Conservation (phyloP, 2,113 vertebrate species). For the Cavia porcellus region DNA sequence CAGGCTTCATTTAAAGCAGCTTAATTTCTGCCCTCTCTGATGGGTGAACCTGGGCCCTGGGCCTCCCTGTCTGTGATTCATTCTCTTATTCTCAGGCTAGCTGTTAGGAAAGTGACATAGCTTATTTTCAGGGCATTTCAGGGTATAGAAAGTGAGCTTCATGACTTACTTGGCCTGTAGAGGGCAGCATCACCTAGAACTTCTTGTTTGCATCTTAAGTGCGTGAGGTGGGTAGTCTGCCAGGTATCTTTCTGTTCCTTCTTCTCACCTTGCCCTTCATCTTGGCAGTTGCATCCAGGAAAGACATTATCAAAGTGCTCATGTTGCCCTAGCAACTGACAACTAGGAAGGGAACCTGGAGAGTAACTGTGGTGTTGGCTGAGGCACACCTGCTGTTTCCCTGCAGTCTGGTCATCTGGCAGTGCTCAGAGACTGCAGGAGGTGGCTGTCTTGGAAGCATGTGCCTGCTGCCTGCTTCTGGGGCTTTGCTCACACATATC, state of each 20-base stretch:
- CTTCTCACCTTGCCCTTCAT: background rate
- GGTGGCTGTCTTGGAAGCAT: background rate
- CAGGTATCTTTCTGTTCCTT: background rate
- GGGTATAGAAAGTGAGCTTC: background rate
- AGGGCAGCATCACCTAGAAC: conserved; percentile 7
- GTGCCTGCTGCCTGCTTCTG: background rate
- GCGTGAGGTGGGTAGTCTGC: background rate
- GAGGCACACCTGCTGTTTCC: background rate
- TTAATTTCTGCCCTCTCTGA: background rate
- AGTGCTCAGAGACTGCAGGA: background rate
- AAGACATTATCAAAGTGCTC: background rate
- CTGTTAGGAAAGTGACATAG: background rate
- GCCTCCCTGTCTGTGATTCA: background rate
- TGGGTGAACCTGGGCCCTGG: background rate
- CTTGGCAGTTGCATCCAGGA: background rate
- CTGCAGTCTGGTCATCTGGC: background rate
- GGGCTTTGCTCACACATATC: background rate
- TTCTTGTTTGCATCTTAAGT: background rate
- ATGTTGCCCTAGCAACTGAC: background rate
- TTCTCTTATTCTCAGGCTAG: background rate
- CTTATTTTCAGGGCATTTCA: background rate
- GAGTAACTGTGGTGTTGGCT: background rate
- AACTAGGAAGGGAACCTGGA: background rate
- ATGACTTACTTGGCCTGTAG: background rate
- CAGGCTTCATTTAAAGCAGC: background rate